Percentiles rank a stretch among this genome's conserved stretches.
phyloP scores from a whole-genome alignment of 2,888 invertebrate genomes.

The Formica aserva region DNA sequence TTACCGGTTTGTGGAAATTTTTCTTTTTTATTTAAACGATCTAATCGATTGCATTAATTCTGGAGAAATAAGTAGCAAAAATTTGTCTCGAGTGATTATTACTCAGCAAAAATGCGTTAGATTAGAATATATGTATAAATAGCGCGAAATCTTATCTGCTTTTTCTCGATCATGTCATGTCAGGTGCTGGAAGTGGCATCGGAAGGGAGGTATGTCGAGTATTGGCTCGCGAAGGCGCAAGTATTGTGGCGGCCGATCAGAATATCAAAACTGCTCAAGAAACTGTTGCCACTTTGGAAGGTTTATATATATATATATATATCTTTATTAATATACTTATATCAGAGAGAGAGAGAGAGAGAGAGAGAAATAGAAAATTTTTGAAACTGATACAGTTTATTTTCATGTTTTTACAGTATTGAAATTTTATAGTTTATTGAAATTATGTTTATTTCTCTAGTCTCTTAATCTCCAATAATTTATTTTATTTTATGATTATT shows the following conservation, averaged over 20 bases:
- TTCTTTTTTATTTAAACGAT: background rate
- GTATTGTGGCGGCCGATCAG: conserved; percentile 92
- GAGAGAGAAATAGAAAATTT: no score
- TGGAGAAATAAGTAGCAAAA: background rate
- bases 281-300: conserved; percentile 88
- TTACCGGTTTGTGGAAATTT: conserved; percentile 86
- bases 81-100: background rate
- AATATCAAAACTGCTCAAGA: conserved; percentile 90
- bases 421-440: background rate
- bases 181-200: conserved; percentile 97
- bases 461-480: background rate
- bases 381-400: background rate
- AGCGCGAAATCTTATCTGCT: background rate
- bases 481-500: background rate
- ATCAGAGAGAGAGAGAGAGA: background rate
- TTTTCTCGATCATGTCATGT: background rate
- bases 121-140: background rate
- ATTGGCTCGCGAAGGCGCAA: conserved; percentile 94
- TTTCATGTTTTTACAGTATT: background rate
- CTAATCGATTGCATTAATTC: background rate
- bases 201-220: conserved; percentile 94
- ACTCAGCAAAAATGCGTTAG: background rate
- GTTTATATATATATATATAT: conserved; percentile 58
- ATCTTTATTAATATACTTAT: background rate
- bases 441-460: background rate